Percentiles rank a stretch among this genome's conserved stretches.
These are phyloP conservation scores for Oreotrochilus melanogaster DNA, from an alignment of 2,113 vertebrate species.

Conservation along the genomic window DNA sequence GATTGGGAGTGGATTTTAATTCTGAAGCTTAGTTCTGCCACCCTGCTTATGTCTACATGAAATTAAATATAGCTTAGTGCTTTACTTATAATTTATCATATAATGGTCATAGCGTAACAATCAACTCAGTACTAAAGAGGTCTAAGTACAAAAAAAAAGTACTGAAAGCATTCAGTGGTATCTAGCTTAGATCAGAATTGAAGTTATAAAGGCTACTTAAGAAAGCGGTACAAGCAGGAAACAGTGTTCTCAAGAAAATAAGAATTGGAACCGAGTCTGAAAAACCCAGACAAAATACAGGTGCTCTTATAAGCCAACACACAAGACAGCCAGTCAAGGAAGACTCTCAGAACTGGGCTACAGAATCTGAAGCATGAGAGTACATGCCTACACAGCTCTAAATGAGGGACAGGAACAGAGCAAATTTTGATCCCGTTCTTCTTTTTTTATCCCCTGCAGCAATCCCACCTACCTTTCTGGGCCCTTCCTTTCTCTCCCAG, in stretches of 20 bases:
- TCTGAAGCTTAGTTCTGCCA: background rate
- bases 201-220: background rate
- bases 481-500: conserved; percentile 59
- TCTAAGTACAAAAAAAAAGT: background rate
- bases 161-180: background rate
- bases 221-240: conserved; percentile 24
- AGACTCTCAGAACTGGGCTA: conserved; percentile 38
- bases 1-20: background rate
- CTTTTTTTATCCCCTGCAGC: conserved; percentile 42
- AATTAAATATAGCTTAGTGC: background rate
- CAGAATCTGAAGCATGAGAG: conserved; percentile 48
- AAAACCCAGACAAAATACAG: conserved; percentile 70
- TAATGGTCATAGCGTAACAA: too few species aligned
- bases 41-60: background rate
- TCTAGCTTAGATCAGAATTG: background rate
- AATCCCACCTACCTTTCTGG: conserved; percentile 64
- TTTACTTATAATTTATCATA: background rate
- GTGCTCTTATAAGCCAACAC: conserved; percentile 50
- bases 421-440: conserved; percentile 36
- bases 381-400: conserved; percentile 26
- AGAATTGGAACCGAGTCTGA: conserved; percentile 24
- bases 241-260: background rate
- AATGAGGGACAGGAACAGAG: conserved; percentile 57
- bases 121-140: background rate
- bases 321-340: conserved; percentile 35